phyloP scores from a whole-genome alignment of 2,888 invertebrate species.

The Cryptosula pallasiana region DNA sequence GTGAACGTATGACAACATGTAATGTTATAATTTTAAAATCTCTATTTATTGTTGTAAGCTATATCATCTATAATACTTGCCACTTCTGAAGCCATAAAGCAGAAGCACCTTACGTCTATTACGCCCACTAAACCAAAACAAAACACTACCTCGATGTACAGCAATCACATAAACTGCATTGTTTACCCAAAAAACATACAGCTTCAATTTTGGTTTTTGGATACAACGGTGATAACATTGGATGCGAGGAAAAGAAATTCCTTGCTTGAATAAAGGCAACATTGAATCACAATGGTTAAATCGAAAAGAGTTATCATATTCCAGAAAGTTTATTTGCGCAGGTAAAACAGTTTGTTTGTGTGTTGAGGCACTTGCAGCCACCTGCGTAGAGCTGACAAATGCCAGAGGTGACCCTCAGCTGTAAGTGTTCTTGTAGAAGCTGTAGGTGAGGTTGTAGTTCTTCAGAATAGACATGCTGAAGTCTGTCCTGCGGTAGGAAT shows the following conservation, averaged over 20 bases:
- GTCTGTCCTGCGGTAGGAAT: background rate
- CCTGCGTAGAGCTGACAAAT: background rate
- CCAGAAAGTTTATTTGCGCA: background rate
- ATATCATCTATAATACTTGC: conserved; percentile 1
- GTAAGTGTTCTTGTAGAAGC: conserved; percentile 25
- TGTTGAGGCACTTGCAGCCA: background rate
- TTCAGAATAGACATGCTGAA: conserved; percentile 12
- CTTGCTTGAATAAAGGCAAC: too few relatives aligned
- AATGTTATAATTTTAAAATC: too few relatives aligned
- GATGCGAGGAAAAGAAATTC: background rate
- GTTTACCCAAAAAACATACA: background rate
- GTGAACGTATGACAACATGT: too few relatives aligned
- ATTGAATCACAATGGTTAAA: background rate
- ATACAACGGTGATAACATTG: background rate
- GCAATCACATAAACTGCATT: background rate
- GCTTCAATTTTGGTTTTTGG: too few relatives aligned
- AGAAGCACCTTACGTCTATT: background rate
- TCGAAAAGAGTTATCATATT: background rate
- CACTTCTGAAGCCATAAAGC: conserved; percentile 12
- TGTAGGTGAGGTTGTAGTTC: conserved; percentile 23
- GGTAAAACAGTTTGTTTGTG: background rate
- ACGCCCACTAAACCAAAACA: background rate
- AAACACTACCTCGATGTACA: background rate
- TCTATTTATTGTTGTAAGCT: too few relatives aligned
- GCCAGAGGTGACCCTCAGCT: conserved; percentile 21